phyloP scores from a whole-genome alignment of 2,888 invertebrate genomes.

The Drosophila pullipes region DNA sequence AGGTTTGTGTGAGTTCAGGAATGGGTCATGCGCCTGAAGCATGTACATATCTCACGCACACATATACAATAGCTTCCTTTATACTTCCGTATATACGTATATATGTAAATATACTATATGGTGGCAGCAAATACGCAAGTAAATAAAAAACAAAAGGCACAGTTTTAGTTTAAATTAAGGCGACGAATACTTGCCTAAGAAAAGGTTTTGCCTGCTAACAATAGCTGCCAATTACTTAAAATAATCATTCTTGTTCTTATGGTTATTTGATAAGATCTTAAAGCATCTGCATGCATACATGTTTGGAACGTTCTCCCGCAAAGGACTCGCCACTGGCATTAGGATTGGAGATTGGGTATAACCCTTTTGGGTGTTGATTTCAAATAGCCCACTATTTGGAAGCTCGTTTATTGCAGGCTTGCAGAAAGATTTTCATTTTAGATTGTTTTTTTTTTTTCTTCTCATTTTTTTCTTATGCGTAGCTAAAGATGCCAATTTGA shows the following conservation, averaged over 20 bases:
- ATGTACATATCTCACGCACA: conserved; percentile 46
- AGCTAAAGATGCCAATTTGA: conserved; percentile 43
- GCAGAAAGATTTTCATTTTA: conserved; percentile 71
- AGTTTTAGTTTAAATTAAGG: conserved; percentile 42
- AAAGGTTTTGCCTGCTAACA: conserved; percentile 36
- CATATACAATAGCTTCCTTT: conserved; percentile 35
- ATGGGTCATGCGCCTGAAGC: conserved; percentile 83
- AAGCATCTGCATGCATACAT: conserved; percentile 38
- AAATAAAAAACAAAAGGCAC: conserved; percentile 57
- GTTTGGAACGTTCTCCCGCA: conserved; percentile 39
- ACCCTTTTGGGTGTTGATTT: conserved; percentile 69
- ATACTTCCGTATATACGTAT: neutral
- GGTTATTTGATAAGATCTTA: conserved; percentile 76
- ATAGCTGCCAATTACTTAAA: conserved; percentile 71
- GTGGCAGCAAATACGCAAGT: conserved; percentile 62
- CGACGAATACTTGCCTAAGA: conserved; percentile 24
- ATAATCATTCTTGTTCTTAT: conserved; percentile 73
- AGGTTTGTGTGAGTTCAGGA: conserved; percentile 76
- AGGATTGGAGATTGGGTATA: conserved; percentile 20
- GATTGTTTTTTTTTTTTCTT: conserved; percentile 32
- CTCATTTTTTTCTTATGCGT: conserved; percentile 6
- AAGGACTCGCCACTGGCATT: conserved; percentile 2
- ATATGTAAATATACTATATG: conserved; percentile 19
- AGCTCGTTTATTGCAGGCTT: conserved; percentile 23
- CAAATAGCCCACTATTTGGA: conserved; percentile 18